phyloP scores from a whole-genome alignment of 2,797 vertebrate species.

The Mormyrops attenuatus region DNA sequence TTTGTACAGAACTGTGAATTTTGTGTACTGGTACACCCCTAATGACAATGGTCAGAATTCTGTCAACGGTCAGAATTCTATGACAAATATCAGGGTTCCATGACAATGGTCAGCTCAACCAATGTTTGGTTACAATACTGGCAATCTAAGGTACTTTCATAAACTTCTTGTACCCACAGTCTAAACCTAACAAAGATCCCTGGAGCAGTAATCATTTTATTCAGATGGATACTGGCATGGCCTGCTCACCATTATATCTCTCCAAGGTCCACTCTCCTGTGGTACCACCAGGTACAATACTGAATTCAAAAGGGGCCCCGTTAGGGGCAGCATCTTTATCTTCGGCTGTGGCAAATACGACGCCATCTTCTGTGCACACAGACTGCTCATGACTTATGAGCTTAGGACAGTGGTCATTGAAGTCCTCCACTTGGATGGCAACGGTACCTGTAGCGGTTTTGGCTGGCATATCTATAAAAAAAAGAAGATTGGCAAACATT shows the following conservation, averaged over 20 bases:
- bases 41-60: not conserved
- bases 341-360: slow-evolving; percentile 63
- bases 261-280: slow-evolving; percentile 68
- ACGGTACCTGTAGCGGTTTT: slow-evolving; percentile 86
- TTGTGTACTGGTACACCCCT: not conserved
- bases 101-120: not conserved
- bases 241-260: slow-evolving; percentile 66
- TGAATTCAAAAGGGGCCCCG: slow-evolving; percentile 72
- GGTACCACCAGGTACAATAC: slow-evolving; percentile 59
- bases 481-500: not conserved
- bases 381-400: slow-evolving; percentile 54
- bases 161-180: not conserved
- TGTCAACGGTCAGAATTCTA: not conserved
- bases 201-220: not conserved
- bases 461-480: slow-evolving; percentile 61
- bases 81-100: not conserved
- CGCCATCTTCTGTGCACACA: slow-evolving; percentile 60
- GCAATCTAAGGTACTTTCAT: not conserved
- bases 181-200: not conserved
- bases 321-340: slow-evolving; percentile 71
- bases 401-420: slow-evolving; percentile 82
- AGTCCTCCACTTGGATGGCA: slow-evolving; percentile 66
- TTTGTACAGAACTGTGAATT: not conserved
- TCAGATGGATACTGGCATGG: not conserved
- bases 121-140: not conserved